Base-by-base conservation (phyloP, 1,140 invertebrate genomes). In the Calephelis virginiensis region DNA sequence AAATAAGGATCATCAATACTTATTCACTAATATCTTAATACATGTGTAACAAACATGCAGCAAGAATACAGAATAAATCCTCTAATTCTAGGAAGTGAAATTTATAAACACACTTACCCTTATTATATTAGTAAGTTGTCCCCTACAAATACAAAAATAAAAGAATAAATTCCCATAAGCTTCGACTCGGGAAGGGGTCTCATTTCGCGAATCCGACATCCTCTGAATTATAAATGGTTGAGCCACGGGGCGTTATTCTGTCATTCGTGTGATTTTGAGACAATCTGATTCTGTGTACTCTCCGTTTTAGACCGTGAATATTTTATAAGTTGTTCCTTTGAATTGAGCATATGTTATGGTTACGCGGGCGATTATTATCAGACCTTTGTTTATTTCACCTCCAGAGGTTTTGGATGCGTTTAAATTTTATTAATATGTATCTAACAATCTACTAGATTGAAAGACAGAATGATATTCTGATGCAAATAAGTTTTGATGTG, bases 231-330 rank as follows among this genome's bases (percentile, higher is more conserved):
- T 90, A 89, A 75, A 90, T 90, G 81, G 78, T 75, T 71, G 71
- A 76, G 73, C 65, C 72, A 75, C 68, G 76, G 63, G 81, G 74
- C 75, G 80, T 77, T 76, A 80, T 73, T 62, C 75, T 73, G 81
- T 81, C 83, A 79, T 74, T 85, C 82, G 83, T 86, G 86, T 86
- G 86, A 88, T 90, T 88, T 86, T 83, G 84, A 86, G 88, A 90
- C 88, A 90, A 90, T 89, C 85, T 89, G 86, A 90, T 90, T 87
- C 89, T 77, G 84, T 83, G 84, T 89, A 82, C 85, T 83, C 83
- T 78, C 82, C 88, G 83, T 87, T 89, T 89, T 86, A 75, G 81
- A 67, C 71, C 64, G 63, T 90, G 88, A 90, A 90, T 90, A 67
- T 85, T 90, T 90, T 86, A 90, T 87, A 77, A 82, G 80, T 78